phyloP scores from a whole-genome alignment of 2,888 invertebrate genomes.

The Gisinianus flammeolus region DNA sequence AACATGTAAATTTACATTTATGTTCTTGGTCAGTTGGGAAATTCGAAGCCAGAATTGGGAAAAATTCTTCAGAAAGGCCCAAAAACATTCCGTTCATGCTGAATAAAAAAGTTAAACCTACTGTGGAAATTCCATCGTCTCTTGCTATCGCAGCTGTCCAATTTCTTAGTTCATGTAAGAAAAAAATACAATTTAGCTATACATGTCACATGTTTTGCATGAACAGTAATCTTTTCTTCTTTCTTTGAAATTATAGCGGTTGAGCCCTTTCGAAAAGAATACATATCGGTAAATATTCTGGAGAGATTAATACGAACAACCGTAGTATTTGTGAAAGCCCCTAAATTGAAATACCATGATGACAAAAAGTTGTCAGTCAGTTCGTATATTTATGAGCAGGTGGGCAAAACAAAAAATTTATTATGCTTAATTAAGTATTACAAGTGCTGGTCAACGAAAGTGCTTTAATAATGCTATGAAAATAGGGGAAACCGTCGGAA shows the following conservation, averaged over 20 bases:
- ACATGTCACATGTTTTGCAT: not conserved
- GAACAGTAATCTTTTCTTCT: not conserved
- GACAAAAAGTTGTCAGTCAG: slow-evolving; percentile 13
- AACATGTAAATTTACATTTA: not conserved
- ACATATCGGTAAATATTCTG: slow-evolving; percentile 36
- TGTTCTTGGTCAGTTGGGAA: not conserved
- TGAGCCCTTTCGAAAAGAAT: slow-evolving; percentile 39
- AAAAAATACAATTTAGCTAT: not conserved
- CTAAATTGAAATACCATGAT: slow-evolving; percentile 31
- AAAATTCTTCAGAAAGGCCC: slow-evolving; percentile 23
- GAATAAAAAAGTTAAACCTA: slow-evolving; percentile 68
- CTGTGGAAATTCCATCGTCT: slow-evolving; percentile 40
- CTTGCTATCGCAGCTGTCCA: slow-evolving; percentile 43
- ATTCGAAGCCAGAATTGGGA: not conserved
- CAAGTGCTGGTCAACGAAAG: not conserved
- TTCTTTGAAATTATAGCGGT: slow-evolving; percentile 29
- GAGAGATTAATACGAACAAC: slow-evolving; percentile 36
- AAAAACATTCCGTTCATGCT: slow-evolving; percentile 45
- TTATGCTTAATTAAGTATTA: not conserved
- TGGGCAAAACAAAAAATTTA: not conserved
- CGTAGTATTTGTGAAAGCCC: slow-evolving; percentile 31
- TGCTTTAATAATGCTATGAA: not conserved
- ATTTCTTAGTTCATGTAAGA: slow-evolving; percentile 41
- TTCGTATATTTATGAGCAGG: slow-evolving; percentile 37
- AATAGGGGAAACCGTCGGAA: slow-evolving; percentile 70